Evolutionary conservation across 2,113 vertebrate species (phyloP), one percentile per base, ranked within the genome.

Genomic region (Bos javanicus): DNA sequence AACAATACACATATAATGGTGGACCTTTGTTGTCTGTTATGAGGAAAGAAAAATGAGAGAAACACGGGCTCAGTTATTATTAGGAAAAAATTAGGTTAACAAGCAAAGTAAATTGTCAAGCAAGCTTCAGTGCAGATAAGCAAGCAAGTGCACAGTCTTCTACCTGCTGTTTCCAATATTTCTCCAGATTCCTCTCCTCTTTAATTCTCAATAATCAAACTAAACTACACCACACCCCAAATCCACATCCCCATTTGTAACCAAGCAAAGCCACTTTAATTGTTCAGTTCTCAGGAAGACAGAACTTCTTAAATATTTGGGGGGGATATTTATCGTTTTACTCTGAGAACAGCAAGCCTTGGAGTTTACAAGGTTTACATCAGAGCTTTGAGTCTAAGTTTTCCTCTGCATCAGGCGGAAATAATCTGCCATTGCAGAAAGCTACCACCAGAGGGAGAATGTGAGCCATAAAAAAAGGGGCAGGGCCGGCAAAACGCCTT

Each of bases 391-490:
- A 12, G 39, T 46, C 28, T 4, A 15, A 12, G 46, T 21, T 8
- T 23, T 62, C 57, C 23, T 33, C 13, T 52, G 54, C 62, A 12
- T 67, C 39, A 7, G 3, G 15, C 28, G 48, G n/a, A 25, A 96
- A 87, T 33, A 4, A 11, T 5, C 50, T 96, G 98, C 87, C 74
- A 43, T 98, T 96, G 0, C 92, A 1, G 0, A 0, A 0, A 85
- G 19, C 0, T 16, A 13, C 98, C 98, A 84, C 98, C 14, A 67
- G 4, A 98, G 50, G 97, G 97, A 80, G 95, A 7, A 50, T 1
- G 46, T 52, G 64, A 28, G 8, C 95, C 90, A 57, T 7, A 19
- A 64, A 4, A 4, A 0, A 0, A 87, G 28, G 2, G 1, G 39
- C 16, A 2, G 56, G 30, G 59, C 23, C 5, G 0, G 33, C 1